phyloP scores from a whole-genome alignment of 2,113 vertebrate species.

The Aythya baeri region DNA sequence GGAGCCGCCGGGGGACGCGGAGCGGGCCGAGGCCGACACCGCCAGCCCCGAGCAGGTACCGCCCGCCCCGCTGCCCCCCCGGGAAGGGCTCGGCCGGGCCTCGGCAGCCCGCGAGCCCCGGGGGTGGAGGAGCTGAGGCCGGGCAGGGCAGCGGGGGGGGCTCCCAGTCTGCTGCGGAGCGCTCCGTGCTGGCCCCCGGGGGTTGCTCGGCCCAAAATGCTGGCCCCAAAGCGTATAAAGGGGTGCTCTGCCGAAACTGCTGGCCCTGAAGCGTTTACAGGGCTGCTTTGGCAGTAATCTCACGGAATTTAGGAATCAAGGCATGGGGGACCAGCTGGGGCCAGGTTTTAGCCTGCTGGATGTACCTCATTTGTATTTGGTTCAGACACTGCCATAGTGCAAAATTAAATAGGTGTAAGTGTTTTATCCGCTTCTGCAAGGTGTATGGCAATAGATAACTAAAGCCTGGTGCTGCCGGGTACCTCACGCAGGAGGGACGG shows the following conservation, averaged over 20 bases:
- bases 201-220: no score
- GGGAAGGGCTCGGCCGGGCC: no score
- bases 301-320: background rate
- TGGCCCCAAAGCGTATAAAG: no score
- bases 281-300: background rate
- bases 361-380: fast-evolving
- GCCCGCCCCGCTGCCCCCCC: background rate
- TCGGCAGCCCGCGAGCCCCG: no score
- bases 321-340: no score
- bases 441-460: background rate
- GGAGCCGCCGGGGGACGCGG: background rate
- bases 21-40: conserved; percentile 4
- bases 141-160: no score
- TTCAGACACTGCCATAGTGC: background rate
- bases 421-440: background rate
- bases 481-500: no score
- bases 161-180: no score
- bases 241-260: background rate
- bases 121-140: no score
- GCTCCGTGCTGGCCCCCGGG: no score
- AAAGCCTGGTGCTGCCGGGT: background rate
- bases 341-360: background rate
- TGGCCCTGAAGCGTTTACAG: background rate
- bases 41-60: conserved; percentile 65
- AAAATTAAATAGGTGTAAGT: background rate